These are phyloP conservation scores for Chrysaora quinquecirrha DNA, from an alignment of 30 jellyfish, hydroid and myxozoan species.

Conservation along the genomic window DNA sequence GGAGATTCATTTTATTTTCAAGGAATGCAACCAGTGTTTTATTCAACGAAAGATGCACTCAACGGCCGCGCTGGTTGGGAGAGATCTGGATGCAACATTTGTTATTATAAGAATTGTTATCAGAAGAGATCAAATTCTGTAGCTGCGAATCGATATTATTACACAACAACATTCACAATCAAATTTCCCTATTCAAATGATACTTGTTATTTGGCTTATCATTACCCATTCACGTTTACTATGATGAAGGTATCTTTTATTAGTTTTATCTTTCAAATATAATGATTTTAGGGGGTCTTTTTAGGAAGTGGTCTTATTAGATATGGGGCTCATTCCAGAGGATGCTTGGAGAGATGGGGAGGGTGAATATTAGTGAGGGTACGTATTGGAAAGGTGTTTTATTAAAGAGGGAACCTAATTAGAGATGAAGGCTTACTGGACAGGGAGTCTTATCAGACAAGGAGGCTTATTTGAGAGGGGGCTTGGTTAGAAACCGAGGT, in stretches of 20 bases:
- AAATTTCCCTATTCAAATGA: constrained; percentile 82
- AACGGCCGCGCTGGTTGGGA: constrained; percentile 95
- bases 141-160: constrained; percentile 45
- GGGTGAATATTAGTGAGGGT: too few species aligned
- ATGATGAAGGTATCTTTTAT: constrained; percentile 72
- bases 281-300: neutral
- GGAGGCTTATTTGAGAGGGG: too few species aligned
- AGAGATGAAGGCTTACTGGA: too few species aligned
- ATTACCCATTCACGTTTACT: constrained; percentile 81
- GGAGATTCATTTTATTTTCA: too few species aligned
- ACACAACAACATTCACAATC: constrained; percentile 92
- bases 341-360: too few species aligned
- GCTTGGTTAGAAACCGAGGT: too few species aligned
- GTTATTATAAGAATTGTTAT: constrained; percentile 86
- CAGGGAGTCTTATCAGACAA: too few species aligned
- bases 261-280: neutral
- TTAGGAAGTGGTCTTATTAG: too few species aligned
- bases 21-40: constrained; percentile 97
- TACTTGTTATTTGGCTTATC: constrained; percentile 91
- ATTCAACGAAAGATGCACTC: constrained; percentile 74
- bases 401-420: too few species aligned
- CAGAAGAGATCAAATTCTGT: constrained; percentile 45
- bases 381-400: too few species aligned
- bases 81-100: constrained; percentile 83
- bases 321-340: too few species aligned